These are phyloP conservation scores for Strigops habroptila DNA, from an alignment of 2,113 vertebrate species.

Conservation along the genomic window DNA sequence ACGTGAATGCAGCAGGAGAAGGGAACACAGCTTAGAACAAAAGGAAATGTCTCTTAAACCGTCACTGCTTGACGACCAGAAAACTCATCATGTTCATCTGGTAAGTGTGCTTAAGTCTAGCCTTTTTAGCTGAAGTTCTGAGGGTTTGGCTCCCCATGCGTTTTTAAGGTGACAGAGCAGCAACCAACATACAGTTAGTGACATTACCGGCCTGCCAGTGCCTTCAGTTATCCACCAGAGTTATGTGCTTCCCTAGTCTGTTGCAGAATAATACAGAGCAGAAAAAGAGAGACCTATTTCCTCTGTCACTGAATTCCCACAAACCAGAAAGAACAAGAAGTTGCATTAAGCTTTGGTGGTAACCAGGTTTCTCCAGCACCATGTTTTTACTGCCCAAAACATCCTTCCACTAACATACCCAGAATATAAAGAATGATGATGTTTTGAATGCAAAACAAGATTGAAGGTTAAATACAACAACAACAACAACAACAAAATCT, in stretches of 20 bases:
- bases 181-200: neutral
- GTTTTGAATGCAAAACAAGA: neutral
- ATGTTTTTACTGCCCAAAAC: neutral
- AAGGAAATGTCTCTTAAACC: neutral
- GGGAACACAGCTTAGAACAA: neutral
- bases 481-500: neutral
- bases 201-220: neutral
- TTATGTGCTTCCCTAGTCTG: neutral
- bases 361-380: neutral
- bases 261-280: neutral
- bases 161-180: neutral
- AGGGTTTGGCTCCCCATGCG: neutral
- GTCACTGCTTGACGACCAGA: neutral
- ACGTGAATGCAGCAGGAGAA: neutral
- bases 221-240: neutral
- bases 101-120: too few species aligned
- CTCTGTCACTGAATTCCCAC: neutral
- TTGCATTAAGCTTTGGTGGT: neutral
- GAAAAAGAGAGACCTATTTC: neutral
- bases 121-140: neutral
- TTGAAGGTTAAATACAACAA: neutral
- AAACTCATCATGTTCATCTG: neutral
- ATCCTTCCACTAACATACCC: neutral
- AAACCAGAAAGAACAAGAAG: neutral
- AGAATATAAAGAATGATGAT: neutral